Base-by-base conservation (phyloP, 1,140 invertebrate species). In the Sycophaga agraensis region DNA sequence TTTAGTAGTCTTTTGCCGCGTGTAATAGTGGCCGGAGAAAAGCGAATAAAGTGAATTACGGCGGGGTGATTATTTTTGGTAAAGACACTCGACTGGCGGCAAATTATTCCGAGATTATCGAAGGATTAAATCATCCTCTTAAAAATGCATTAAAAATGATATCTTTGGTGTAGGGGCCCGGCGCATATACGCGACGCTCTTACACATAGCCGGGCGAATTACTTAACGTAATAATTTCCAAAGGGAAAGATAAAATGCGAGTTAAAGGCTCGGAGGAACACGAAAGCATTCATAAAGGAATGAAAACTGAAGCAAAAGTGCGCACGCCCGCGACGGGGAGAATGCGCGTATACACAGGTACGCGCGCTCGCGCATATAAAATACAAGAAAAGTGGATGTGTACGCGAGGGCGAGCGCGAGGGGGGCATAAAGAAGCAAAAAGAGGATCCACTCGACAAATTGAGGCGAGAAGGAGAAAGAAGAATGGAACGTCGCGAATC, bases 401-500 rank as follows among this genome's bases (percentile, higher is more conserved):
- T 40, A 11, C 11, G 28, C 28, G 28, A 4, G 28, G 11, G 28
- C 16, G 24, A 12, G 35, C 6, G 28, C 39, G 37, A 9, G 46
- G 48, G 53, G 35, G 31, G 22, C 7, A 54, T 37, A 45, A 60
- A 53, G 58, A 17, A 60, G 28, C n/a, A 60, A 48, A 35, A 62
- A 50, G 53, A 55, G 48, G 37, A 42, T 46, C 35, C 34, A 62
- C 54, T 58, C 26, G 49, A 54, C 43, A 53, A 62, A 67, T 67
- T 61, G 51, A 63, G 61, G 48, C 46, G 48, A 63, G 54, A 57
- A 46, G 60, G 66, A 67, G 58, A 66, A 62, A 65, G 59, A 59
- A 64, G 65, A 57, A 65, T 63, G 51, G 59, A 60, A 56, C 53
- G 55, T 60, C 49, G 66, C 68, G 70, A 75, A 75, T 76, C 69